Evolutionary conservation across 2,888 invertebrate species (phyloP), one percentile per base, ranked within the genome.

Genomic region (Ecliptopera silaceata): DNA sequence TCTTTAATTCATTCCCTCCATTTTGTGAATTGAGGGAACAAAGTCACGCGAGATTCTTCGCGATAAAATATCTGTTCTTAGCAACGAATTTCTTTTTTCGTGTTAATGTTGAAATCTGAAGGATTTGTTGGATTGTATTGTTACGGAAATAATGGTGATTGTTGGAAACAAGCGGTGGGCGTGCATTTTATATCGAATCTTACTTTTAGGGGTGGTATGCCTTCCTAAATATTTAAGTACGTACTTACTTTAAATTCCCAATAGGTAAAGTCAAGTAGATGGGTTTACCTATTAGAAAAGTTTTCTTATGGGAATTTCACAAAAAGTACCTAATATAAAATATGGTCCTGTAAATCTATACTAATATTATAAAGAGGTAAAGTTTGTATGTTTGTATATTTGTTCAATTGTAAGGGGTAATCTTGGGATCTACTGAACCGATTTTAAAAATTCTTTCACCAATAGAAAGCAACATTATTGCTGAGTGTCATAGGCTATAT

Each of bases 1-100:
- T 59, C 59, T 70, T 66, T 76, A 71, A 75, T 73, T 72, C 71
- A 69, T 69, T 67, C 56, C 58, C 57, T 68, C 60, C 61, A 67
- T 71, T 72, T 68, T 68, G 64, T 46, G 49, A 71, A 74, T 73
- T 70, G 70, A 70, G 68, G 64, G 63, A 59, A 57, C 56, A 57
- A 61, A 68, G 69, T 68, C 69, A 69, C 66, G 69, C 64, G 58
- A 73, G 63, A 66, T 66, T 68, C 64, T 64, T 55, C 48, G 50
- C 60, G 63, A 62, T 63, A 64, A 66, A 64, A 64, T 59, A 62
- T 65, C 59, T 57, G 56, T 54, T 64, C 42, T 45, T 43, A 36
- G 50, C 50, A 50, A 54, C 54, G 50, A 60, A 57, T 54, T 62
- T 55, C 46, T 59, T 57, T 56, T 57, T 61, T 46, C 51, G 41